These are phyloP conservation scores for Hydrozoanthus tunicans DNA, from an alignment of 64 coral and sea anemone genomes.

Conservation along the genomic window DNA sequence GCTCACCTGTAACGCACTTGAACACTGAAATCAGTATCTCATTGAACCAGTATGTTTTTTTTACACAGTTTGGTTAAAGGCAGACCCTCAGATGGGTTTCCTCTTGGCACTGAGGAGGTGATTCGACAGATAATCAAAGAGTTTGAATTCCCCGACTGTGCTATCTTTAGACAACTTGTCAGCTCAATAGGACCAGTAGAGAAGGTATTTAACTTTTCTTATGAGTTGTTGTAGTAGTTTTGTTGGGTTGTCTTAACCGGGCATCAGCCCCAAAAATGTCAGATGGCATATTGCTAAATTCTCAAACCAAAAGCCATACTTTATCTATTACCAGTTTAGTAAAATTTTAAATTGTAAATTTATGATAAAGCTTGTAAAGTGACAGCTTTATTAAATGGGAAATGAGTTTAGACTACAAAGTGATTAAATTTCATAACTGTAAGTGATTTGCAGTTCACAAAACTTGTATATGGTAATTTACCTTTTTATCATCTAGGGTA, in stretches of 20 bases:
- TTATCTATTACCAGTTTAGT: no score
- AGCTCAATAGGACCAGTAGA: conserved; percentile 81
- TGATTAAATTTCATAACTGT: no score
- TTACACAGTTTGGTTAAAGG: conserved; percentile 77
- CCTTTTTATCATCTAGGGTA: conserved; percentile 60
- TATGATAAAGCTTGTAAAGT: no score
- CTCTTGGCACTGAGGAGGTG: conserved; percentile 82
- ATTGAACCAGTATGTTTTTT: neutral
- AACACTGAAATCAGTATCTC: neutral
- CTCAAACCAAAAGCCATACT: no score
- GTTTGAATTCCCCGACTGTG: conserved; percentile 85
- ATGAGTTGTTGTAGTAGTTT: no score
- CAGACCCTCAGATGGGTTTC: conserved; percentile 86
- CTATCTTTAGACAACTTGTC: conserved; percentile 86
- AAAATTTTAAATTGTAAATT: no score
- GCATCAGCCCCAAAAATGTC: no score
- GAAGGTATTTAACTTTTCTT: conserved; percentile 58
- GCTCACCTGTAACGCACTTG: neutral
- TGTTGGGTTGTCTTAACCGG: no score
- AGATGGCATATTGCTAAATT: no score
- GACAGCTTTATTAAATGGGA: no score
- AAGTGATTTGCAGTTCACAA: no score
- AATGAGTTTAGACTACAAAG: no score
- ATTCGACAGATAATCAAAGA: conserved; percentile 84
- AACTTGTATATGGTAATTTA: neutral